These are phyloP conservation scores for Melanchra persicariae DNA, from an alignment of 2,888 invertebrate species.

Conservation along the genomic window DNA sequence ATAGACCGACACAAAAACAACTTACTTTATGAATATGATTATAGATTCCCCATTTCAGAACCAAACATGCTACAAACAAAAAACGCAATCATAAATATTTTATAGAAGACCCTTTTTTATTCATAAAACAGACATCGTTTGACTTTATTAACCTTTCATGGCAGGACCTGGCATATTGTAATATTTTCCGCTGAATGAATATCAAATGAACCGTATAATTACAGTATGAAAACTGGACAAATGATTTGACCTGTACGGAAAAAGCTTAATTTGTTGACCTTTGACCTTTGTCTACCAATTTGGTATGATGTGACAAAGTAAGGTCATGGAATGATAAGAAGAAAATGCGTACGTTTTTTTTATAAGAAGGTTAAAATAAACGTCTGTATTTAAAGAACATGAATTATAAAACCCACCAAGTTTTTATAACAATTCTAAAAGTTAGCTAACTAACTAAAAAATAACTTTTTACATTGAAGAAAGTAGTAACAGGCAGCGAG, in stretches of 20 bases:
- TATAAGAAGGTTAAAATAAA: too few species aligned
- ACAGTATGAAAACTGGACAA: conserved; percentile 44
- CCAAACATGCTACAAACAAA: conserved; percentile 26
- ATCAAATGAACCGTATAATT: conserved; percentile 60
- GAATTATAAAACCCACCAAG: too few species aligned
- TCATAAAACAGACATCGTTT: conserved; percentile 53
- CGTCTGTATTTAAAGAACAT: background rate
- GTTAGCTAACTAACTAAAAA: too few species aligned
- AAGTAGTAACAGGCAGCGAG: too few species aligned
- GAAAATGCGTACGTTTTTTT: background rate
- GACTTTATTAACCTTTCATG: conserved; percentile 56
- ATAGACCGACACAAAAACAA: background rate
- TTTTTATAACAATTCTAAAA: too few species aligned
- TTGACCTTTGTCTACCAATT: conserved; percentile 13
- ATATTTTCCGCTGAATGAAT: conserved; percentile 58
- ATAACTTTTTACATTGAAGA: too few species aligned
- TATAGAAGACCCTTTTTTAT: conserved; percentile 50
- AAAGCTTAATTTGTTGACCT: conserved; percentile 23
- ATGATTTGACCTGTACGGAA: conserved; percentile 39
- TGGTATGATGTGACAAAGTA: background rate
- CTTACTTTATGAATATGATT: background rate
- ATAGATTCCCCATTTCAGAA: background rate
- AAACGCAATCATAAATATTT: conserved; percentile 47
- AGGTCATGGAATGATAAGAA: background rate
- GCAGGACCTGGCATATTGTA: conserved; percentile 50